These are phyloP conservation scores for Conger conger DNA, from an alignment of 2,113 vertebrate species.

Conservation along the genomic window DNA sequence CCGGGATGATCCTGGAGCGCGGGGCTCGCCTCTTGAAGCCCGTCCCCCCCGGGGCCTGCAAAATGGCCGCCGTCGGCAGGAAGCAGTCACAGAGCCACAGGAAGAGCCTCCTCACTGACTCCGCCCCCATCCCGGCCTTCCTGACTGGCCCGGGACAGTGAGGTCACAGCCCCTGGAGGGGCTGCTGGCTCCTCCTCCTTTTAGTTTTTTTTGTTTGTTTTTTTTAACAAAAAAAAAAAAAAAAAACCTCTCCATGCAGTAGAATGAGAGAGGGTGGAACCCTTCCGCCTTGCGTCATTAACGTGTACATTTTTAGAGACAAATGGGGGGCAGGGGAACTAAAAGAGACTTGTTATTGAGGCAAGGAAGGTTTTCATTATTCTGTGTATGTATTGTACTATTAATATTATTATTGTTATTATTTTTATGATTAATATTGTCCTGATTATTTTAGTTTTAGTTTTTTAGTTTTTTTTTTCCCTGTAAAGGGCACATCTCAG, in stretches of 20 bases:
- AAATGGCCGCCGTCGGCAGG: slow-evolving; percentile 61
- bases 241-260: neutral
- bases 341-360: slow-evolving; percentile 59
- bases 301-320: slow-evolving; percentile 64
- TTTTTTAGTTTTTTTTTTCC: slow-evolving; percentile 50
- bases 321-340: slow-evolving; percentile 29
- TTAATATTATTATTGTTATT: slow-evolving; percentile 67
- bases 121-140: slow-evolving; percentile 62
- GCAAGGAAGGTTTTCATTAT: slow-evolving; percentile 54
- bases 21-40: slow-evolving; percentile 57
- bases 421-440: slow-evolving; percentile 71
- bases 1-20: slow-evolving; percentile 60
- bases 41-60: slow-evolving; percentile 58
- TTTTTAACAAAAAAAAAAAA: neutral
- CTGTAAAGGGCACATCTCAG: slow-evolving; percentile 60
- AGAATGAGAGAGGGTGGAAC: neutral
- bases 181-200: neutral
- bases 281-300: slow-evolving; percentile 5
- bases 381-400: slow-evolving; percentile 76
- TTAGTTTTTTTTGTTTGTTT: neutral
- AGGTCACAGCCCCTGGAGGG: slow-evolving; percentile 30
- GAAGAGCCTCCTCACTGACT: slow-evolving; percentile 65
- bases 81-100: slow-evolving; percentile 66
- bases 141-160: slow-evolving; percentile 68
- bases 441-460: slow-evolving; percentile 55